Percentiles rank a stretch among this genome's conserved stretches.
phyloP scores from a whole-genome alignment of 53 echinoderm and acorn worm species.

The Actinopyga echinites region DNA sequence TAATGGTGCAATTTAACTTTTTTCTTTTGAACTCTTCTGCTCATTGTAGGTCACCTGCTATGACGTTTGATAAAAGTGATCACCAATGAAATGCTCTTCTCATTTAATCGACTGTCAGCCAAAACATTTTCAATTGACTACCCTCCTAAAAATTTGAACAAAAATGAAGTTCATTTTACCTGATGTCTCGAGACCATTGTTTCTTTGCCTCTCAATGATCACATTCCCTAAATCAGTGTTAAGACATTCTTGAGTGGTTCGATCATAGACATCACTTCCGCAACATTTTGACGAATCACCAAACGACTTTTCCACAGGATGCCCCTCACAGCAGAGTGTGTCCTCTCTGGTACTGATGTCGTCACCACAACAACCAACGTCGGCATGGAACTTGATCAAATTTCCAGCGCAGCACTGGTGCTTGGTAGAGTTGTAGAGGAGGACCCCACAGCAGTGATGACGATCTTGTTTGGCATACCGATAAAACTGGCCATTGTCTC shows the following conservation, averaged over 20 bases:
- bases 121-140: too few species aligned
- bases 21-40: too few species aligned
- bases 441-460: conserved; percentile 2
- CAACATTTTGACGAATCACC: background rate
- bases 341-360: background rate
- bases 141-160: too few species aligned
- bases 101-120: too few species aligned
- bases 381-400: conserved; percentile 16
- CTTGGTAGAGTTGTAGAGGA: background rate
- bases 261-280: background rate
- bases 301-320: background rate
- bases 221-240: background rate
- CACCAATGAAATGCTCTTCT: too few species aligned
- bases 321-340: background rate
- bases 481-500: background rate
- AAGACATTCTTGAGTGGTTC: background rate
- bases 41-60: too few species aligned
- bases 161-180: too few species aligned
- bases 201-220: too few species aligned
- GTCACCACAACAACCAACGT: conserved; percentile 62
- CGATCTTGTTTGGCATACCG: background rate
- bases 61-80: too few species aligned
- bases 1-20: too few species aligned
- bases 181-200: too few species aligned
- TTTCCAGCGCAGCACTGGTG: conserved; percentile 41